Percentiles rank a stretch among this genome's conserved stretches.
These are phyloP conservation scores for Dysmachus trigonus DNA, from an alignment of 2,888 invertebrate species.

Conservation along the genomic window DNA sequence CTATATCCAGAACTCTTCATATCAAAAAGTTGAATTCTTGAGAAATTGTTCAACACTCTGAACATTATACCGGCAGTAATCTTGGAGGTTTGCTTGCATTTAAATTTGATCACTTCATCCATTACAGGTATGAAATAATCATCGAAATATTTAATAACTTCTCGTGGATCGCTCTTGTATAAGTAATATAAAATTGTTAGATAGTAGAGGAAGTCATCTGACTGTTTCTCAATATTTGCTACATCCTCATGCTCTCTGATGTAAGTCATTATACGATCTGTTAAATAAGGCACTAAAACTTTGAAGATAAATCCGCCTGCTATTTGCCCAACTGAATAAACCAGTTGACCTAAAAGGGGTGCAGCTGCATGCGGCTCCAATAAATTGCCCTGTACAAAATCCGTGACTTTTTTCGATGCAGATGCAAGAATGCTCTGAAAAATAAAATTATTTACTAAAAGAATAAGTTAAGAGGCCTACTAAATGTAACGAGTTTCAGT, in stretches of 20 bases:
- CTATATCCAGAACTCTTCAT: conserved; percentile 70
- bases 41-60: conserved; percentile 69
- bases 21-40: conserved; percentile 71
- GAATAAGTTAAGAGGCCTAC: neutral
- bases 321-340: conserved; percentile 72
- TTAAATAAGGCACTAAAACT: conserved; percentile 77
- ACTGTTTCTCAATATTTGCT: conserved; percentile 77
- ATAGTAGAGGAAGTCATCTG: conserved; percentile 81
- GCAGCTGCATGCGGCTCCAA: conserved; percentile 87
- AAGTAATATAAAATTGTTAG: conserved; percentile 77
- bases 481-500: neutral
- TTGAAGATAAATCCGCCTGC: conserved; percentile 77
- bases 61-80: conserved; percentile 72
- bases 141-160: conserved; percentile 73
- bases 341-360: conserved; percentile 77
- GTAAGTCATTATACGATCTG: conserved; percentile 71
- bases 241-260: conserved; percentile 73
- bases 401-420: conserved; percentile 78
- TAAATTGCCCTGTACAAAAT: conserved; percentile 78
- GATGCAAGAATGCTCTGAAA: conserved; percentile 67
- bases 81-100: conserved; percentile 73
- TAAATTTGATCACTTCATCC: conserved; percentile 74
- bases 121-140: conserved; percentile 71
- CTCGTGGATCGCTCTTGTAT: conserved; percentile 72
- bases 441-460: neutral